Conservation (phyloP, 2,113 vertebrate species). For the Ciconia stormi region DNA sequence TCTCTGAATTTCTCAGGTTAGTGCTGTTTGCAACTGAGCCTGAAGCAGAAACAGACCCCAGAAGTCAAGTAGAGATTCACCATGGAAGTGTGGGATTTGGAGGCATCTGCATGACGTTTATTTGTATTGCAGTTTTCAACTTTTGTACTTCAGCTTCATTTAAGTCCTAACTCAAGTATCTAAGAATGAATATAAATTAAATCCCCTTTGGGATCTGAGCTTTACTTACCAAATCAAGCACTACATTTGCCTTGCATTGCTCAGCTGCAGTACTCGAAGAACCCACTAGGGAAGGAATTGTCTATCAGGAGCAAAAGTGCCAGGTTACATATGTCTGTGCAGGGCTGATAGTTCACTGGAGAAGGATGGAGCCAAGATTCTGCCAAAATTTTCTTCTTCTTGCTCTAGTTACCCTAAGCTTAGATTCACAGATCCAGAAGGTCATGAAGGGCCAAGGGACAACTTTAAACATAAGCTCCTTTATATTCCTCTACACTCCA, state of each 20-base stretch:
- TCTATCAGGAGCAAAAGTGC: background rate
- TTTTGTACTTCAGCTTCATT: background rate
- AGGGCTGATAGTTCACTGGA: background rate
- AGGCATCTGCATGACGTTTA: background rate
- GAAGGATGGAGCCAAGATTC: background rate
- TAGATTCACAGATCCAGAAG: background rate
- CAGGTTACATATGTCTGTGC: background rate
- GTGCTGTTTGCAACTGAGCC: background rate
- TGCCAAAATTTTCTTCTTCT: background rate
- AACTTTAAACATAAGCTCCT: conserved; percentile 11
- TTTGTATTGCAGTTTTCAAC: background rate
- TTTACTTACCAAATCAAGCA: background rate
- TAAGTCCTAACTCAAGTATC: background rate
- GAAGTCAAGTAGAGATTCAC: background rate
- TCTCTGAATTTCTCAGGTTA: background rate
- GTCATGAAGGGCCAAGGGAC: background rate
- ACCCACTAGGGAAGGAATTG: background rate
- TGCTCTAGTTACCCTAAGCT: background rate
- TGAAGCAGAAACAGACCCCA: background rate
- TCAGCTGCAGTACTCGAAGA: background rate
- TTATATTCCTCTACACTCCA: background rate
- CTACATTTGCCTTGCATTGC: background rate
- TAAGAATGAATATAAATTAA: background rate
- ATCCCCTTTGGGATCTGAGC: background rate
- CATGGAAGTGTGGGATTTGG: background rate